Percentiles rank a stretch among this genome's conserved stretches.
Conservation (phyloP, 2,113 vertebrate genomes). For the Zosterops hypoxanthus region DNA sequence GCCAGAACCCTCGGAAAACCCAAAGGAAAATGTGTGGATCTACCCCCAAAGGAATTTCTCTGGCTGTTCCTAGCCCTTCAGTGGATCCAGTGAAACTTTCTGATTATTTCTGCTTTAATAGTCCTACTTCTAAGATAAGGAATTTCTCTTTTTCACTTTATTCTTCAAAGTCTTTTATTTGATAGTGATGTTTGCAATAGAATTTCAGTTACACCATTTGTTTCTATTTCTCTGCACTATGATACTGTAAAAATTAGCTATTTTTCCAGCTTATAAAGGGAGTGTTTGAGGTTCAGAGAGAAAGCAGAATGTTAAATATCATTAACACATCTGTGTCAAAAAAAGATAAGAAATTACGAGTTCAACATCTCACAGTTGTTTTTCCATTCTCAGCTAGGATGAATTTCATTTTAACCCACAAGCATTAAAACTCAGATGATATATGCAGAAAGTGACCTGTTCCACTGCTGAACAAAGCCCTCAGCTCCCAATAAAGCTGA, state of each 20-base stretch:
- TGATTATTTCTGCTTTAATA: not conserved
- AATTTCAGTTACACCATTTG: not conserved
- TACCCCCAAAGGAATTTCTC: not conserved
- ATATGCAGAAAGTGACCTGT: not conserved
- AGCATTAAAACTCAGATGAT: not conserved
- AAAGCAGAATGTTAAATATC: not conserved
- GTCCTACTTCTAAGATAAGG: not conserved
- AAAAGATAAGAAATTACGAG: not conserved
- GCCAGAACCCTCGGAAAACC: not conserved
- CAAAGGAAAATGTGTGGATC: not conserved
- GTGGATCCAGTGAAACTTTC: not conserved
- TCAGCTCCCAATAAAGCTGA: not conserved
- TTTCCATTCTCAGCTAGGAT: not conserved
- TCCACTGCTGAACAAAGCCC: not conserved
- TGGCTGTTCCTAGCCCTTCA: not conserved
- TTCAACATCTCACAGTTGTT: not conserved
- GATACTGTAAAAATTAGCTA: rapidly evolving
- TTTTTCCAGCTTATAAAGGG: not conserved
- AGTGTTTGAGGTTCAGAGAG: not conserved
- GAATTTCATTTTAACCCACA: not conserved
- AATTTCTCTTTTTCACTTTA: not conserved
- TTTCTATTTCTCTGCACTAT: not conserved
- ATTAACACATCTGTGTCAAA: not conserved
- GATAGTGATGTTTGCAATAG: not conserved
- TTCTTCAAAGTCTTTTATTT: not conserved